phyloP scores from a whole-genome alignment of 2,888 invertebrate genomes.

The Trachelus tabidus region DNA sequence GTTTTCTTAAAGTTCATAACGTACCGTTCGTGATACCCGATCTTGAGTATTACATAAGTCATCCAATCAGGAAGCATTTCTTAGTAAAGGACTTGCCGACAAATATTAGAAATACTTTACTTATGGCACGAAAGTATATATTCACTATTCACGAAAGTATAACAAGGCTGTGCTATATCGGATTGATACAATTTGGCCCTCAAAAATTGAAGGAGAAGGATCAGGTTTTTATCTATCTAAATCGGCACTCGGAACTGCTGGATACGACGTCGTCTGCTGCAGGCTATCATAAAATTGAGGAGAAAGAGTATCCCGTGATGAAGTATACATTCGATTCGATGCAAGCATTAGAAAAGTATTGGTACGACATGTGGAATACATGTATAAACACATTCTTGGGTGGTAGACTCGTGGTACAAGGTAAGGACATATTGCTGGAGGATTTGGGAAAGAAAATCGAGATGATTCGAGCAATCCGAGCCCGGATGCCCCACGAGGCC shows the following conservation, averaged over 20 bases:
- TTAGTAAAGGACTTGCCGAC: slow-evolving; percentile 73
- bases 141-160: slow-evolving; percentile 70
- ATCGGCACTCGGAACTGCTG: slow-evolving; percentile 71
- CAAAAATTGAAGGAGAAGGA: slow-evolving; percentile 75
- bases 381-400: slow-evolving; percentile 77
- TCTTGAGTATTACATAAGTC: slow-evolving; percentile 71
- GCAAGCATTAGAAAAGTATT: slow-evolving; percentile 73
- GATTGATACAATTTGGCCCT: slow-evolving; percentile 77
- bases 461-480: slow-evolving; percentile 65
- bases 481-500: slow-evolving; percentile 67
- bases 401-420: slow-evolving; percentile 59
- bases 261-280: slow-evolving; percentile 75
- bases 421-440: slow-evolving; percentile 68
- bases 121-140: slow-evolving; percentile 72
- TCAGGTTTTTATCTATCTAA: slow-evolving; percentile 78
- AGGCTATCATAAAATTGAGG: slow-evolving; percentile 72
- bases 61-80: slow-evolving; percentile 76
- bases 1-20: slow-evolving; percentile 77
- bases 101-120: slow-evolving; percentile 67
- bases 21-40: slow-evolving; percentile 71
- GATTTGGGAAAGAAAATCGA: slow-evolving; percentile 66
- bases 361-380: slow-evolving; percentile 77
- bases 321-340: slow-evolving; percentile 69
- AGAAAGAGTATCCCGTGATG: slow-evolving; percentile 70
- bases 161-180: slow-evolving; percentile 73